Evolutionary conservation across 2,888 invertebrate genomes (phyloP).

Genomic region (Elegia similella): DNA sequence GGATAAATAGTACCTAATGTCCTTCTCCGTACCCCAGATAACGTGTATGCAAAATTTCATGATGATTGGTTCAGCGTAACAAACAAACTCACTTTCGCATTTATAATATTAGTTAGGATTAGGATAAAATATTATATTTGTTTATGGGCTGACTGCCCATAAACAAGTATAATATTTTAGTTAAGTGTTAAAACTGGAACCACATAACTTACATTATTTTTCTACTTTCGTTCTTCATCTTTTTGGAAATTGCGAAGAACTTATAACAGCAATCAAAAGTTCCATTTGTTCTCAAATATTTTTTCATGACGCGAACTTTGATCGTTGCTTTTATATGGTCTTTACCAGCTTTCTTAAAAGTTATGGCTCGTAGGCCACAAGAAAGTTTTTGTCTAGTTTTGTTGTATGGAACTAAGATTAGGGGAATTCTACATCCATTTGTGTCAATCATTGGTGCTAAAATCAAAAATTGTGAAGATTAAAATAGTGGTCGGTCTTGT

Average conservation of each 20-base stretch:
- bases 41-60: too few relatives aligned
- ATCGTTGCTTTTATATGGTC: constrained; percentile 47
- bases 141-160: too few relatives aligned
- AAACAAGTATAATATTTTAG: too few relatives aligned
- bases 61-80: too few relatives aligned
- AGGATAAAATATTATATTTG: too few relatives aligned
- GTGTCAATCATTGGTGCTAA: constrained; percentile 53
- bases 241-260: constrained; percentile 30
- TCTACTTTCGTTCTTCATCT: constrained; percentile 24
- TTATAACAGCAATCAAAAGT: constrained; percentile 58
- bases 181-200: too few relatives aligned
- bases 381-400: constrained; percentile 28
- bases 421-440: constrained; percentile 61
- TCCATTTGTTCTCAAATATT: constrained; percentile 40
- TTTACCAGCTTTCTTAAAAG: constrained; percentile 46
- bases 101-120: too few relatives aligned
- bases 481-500: too few relatives aligned
- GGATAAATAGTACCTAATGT: too few relatives aligned
- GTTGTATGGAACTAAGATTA: constrained; percentile 45
- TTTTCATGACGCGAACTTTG: constrained; percentile 42
- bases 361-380: constrained; percentile 60
- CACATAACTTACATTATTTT: constrained; percentile 39
- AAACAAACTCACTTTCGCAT: too few relatives aligned
- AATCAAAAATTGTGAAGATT: constrained; percentile 19
- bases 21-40: too few relatives aligned